phyloP scores from a whole-genome alignment of 2,888 invertebrate genomes.

The Drosophila infuscata region DNA sequence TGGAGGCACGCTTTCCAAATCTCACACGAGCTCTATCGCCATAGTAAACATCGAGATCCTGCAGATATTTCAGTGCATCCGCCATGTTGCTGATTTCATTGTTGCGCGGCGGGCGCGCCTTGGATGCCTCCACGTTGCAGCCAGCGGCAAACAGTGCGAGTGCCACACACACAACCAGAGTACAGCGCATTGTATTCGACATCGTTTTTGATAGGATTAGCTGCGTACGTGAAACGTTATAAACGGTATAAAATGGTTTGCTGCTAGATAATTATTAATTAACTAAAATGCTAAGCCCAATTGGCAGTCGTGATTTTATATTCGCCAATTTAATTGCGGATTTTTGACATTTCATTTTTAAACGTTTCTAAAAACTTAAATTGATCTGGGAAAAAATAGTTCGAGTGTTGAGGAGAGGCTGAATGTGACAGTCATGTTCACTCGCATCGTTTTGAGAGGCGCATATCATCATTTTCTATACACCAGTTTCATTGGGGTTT shows the following conservation, averaged over 20 bases:
- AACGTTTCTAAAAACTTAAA: neutral
- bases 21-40: constrained; percentile 89
- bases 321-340: neutral
- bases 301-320: neutral
- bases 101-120: constrained; percentile 84
- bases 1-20: constrained; percentile 82
- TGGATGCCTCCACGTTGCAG: constrained; percentile 76
- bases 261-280: neutral
- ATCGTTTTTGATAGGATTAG: constrained; percentile 36
- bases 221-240: constrained; percentile 5
- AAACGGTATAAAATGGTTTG: neutral
- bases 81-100: constrained; percentile 87
- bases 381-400: neutral
- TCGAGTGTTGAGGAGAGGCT: neutral
- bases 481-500: neutral
- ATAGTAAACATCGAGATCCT: constrained; percentile 89
- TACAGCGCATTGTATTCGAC: constrained; percentile 69
- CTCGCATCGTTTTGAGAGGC: no score
- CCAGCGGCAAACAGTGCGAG: constrained; percentile 67
- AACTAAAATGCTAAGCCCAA: neutral
- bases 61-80: constrained; percentile 88
- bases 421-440: neutral
- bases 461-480: neutral
- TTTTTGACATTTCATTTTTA: neutral
- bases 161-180: constrained; percentile 65